These are phyloP conservation scores for Chaetorhynchus papuensis DNA, from an alignment of 2,113 vertebrate genomes.

Conservation along the genomic window DNA sequence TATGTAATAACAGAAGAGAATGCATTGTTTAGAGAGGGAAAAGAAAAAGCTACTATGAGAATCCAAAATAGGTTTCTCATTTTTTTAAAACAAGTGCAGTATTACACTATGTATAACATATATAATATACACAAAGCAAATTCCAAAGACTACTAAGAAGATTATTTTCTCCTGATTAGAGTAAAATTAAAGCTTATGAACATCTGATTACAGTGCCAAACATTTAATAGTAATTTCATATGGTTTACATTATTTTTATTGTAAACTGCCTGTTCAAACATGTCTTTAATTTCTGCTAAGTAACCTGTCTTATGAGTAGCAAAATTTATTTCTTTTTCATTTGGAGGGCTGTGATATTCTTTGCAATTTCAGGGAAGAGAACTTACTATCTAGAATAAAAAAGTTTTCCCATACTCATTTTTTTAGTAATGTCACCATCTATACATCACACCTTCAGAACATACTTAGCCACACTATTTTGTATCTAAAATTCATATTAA, in stretches of 20 bases:
- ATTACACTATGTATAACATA: background rate
- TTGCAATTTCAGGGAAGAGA: background rate
- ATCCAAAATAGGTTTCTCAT: background rate
- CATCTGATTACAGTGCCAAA: background rate
- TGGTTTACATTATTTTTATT: background rate
- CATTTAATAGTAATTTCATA: background rate
- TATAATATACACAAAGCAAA: background rate
- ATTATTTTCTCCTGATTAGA: background rate
- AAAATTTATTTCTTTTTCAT: background rate
- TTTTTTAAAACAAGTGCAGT: background rate
- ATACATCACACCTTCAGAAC: background rate
- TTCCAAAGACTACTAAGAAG: background rate
- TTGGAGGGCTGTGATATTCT: background rate
- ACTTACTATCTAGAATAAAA: background rate
- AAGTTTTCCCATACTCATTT: background rate
- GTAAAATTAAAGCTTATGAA: background rate
- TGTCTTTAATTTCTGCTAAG: background rate
- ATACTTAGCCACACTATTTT: background rate
- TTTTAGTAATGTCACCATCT: background rate
- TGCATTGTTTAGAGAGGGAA: slow-evolving; percentile 17
- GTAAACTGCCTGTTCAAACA: background rate
- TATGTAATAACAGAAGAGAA: slow-evolving; percentile 28
- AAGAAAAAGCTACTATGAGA: background rate
- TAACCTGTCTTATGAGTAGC: background rate
- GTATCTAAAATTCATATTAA: background rate